Conservation (phyloP, 2,797 vertebrate genomes). For the Amniataba percoides region DNA sequence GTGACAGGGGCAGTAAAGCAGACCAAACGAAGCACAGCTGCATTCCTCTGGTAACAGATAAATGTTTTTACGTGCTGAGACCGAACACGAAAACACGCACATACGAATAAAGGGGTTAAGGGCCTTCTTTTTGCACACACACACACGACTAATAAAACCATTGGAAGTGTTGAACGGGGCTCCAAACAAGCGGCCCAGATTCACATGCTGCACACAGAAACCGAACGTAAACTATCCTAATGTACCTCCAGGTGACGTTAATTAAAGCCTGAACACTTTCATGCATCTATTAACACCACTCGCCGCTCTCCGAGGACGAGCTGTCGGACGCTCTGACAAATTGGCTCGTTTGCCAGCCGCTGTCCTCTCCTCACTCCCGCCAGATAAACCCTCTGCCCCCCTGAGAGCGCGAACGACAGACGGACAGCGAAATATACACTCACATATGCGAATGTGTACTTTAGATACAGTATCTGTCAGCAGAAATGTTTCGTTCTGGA, state of each 20-base stretch:
- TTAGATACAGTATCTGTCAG: constrained; percentile 31
- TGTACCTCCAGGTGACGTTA: constrained; percentile 47
- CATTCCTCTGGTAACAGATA: constrained; percentile 66
- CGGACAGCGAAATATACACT: constrained; percentile 40
- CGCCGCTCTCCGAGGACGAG: constrained; percentile 46
- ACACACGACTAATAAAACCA: constrained; percentile 11
- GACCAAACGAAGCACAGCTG: constrained; percentile 43
- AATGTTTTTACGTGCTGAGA: constrained; percentile 66
- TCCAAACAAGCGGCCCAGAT: constrained; percentile 16
- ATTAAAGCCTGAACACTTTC: constrained; percentile 57
- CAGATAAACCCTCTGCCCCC: constrained; percentile 22
- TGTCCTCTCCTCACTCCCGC: constrained; percentile 42
- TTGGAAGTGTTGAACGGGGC: not conserved
- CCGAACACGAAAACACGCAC: constrained; percentile 56
- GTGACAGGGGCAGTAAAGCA: constrained; percentile 25
- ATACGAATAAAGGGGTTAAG: constrained; percentile 18
- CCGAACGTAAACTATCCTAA: constrained; percentile 25
- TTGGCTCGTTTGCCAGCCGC: constrained; percentile 40
- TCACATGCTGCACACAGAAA: not conserved
- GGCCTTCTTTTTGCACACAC: constrained; percentile 19
- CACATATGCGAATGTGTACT: constrained; percentile 12
- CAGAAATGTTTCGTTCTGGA: constrained; percentile 12
- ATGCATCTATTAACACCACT: constrained; percentile 46
- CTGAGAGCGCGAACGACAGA: constrained; percentile 34
- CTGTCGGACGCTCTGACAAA: constrained; percentile 55